Evolutionary conservation across 2,113 vertebrate species (phyloP), one percentile per base, ranked within the genome.

Genomic region (Hoplias malabaricus): DNA sequence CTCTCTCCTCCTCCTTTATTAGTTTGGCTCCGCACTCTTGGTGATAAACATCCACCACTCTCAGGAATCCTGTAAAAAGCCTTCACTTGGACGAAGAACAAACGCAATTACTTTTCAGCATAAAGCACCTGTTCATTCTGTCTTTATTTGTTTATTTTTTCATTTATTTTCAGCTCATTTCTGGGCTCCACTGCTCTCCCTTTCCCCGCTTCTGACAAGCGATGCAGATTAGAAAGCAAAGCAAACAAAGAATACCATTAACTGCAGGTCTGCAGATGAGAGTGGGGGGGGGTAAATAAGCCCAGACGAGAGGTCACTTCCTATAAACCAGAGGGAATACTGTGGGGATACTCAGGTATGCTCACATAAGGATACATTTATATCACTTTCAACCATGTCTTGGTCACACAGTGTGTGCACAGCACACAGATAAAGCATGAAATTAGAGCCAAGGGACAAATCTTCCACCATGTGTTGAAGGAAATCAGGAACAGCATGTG

Each of bases 181-280:
- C 31, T 42, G 63, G 10, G 16, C 33, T 43, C 19, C 8, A 5
- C 4, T 54, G 31, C 29, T 14, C 57, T 48, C 42, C 42, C 36
- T 31, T n/a, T n/a, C 19, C 46, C 40, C 54, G n/a, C 19, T 25
- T 67, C 63, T 31, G 62, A 42, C 33, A 56, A 68, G 33, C 42
- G 34, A 54, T 16, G 23, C 50, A 69, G 74, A 77, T 77, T 78
- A 73, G 57, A 82, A 66, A 73, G 48, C 54, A 12, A 40, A 25
- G 42, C 75, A 78, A 82, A 82, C 75, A 78, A 62, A 73, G 43
- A 78, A 73, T 67, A 27, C 56, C 80, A 78, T 82, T 82, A 73
- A 16, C 56, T 23, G 6, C 27, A 40, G 6, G n/a, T 73, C 54
- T 53, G 69, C 42, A 78, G 69, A 73, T 54, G 27, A 77, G 42